Percentiles rank a stretch among this genome's conserved stretches.
Conservation (phyloP, 2,888 invertebrate genomes). For the Nephrotoma guestfalica region DNA sequence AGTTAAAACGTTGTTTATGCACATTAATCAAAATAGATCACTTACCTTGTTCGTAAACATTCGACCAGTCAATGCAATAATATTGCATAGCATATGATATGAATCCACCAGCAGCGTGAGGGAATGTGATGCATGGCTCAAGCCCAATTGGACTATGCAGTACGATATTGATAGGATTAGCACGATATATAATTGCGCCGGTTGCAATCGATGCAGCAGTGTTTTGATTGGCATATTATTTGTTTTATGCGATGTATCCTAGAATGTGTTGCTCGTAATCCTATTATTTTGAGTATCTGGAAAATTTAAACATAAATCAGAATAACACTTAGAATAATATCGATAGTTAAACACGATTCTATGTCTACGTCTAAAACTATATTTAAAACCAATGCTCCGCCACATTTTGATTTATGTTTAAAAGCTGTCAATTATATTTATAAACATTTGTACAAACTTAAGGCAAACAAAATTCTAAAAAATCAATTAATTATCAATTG, state of each 20-base stretch:
- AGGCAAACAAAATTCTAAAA: neutral
- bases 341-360: neutral
- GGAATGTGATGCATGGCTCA: slow-evolving; percentile 82
- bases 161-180: slow-evolving; percentile 56
- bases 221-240: slow-evolving; percentile 59
- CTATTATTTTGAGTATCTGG: neutral
- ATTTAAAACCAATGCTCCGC: neutral
- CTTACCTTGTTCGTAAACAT: slow-evolving; percentile 65
- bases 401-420: neutral
- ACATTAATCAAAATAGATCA: neutral
- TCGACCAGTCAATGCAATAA: slow-evolving; percentile 70
- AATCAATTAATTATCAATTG: neutral
- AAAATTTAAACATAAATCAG: neutral
- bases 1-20: no score
- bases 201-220: slow-evolving; percentile 57
- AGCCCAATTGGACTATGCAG: slow-evolving; percentile 68
- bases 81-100: slow-evolving; percentile 89
- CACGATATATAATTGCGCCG: slow-evolving; percentile 58
- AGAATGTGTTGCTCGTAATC: no score
- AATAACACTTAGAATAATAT: neutral
- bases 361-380: neutral
- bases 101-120: slow-evolving; percentile 83
- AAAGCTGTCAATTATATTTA: neutral
- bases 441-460: neutral
- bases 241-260: neutral